A percentile compares a stretch with the other conserved stretches of the same genome.
These are phyloP conservation scores for Hermatobates lingyangjiaoensis DNA, from an alignment of 1,140 invertebrate species.

Conservation along the genomic window DNA sequence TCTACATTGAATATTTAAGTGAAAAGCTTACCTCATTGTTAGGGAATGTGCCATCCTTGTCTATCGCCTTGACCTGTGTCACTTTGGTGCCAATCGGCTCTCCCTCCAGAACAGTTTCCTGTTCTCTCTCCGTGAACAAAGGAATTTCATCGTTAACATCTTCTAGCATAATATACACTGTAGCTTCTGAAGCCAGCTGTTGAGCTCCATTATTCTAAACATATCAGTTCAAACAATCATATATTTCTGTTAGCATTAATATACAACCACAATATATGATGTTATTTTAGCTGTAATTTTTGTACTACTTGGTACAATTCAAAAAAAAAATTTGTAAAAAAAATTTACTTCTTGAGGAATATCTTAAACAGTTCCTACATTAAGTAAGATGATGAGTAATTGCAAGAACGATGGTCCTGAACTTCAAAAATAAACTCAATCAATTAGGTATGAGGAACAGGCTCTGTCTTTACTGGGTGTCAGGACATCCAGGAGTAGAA, in stretches of 20 bases:
- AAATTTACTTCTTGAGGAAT: no score
- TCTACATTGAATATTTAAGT: not conserved
- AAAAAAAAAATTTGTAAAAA: no score
- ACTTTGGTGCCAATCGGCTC: conserved; percentile 87
- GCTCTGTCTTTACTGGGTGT: no score
- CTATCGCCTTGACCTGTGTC: conserved; percentile 86
- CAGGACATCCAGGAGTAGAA: no score
- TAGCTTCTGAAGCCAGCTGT: conserved; percentile 83
- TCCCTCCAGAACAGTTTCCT: conserved; percentile 84
- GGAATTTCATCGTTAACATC: conserved; percentile 95
- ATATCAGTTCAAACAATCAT: no score
- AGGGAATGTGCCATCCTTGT: conserved; percentile 87
- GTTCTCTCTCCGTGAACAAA: conserved; percentile 80
- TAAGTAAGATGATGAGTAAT: no score
- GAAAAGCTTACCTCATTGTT: conserved; percentile 63
- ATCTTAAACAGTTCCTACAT: no score
- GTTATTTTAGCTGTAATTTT: no score
- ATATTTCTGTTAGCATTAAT: conserved; percentile 6
- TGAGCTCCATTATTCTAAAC: conserved; percentile 83
- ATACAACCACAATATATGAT: not conserved
- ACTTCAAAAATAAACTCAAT: no score
- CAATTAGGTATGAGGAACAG: no score
- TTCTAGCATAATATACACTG: conserved; percentile 79
- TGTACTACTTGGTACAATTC: no score
- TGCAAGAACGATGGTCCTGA: no score